Percentiles rank a stretch among this genome's conserved stretches.
Conservation (phyloP, 2,113 vertebrate species). For the Casuarius casuarius region DNA sequence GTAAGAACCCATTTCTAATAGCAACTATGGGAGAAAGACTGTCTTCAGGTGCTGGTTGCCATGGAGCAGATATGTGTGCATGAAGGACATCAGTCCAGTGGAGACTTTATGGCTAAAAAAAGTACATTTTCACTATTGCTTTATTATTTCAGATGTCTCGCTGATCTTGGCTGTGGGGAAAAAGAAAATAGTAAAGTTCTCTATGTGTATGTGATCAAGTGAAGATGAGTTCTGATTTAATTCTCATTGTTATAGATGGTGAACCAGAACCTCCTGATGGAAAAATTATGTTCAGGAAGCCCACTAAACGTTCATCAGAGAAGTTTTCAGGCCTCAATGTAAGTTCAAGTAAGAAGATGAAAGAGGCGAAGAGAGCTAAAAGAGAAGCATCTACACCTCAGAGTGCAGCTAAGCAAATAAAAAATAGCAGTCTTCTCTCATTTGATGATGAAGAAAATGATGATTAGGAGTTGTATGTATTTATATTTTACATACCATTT, state of each 20-base stretch:
- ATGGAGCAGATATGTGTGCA: background rate
- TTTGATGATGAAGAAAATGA: slow-evolving; percentile 92
- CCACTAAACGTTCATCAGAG: slow-evolving; percentile 88
- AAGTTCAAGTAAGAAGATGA: slow-evolving; percentile 92
- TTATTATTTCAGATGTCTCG: background rate
- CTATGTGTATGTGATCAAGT: background rate
- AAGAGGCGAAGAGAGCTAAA: slow-evolving; percentile 63
- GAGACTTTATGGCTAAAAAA: background rate
- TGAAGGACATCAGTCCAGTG: background rate
- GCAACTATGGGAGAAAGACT: background rate
- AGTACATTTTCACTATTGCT: background rate
- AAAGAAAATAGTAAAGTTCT: background rate
- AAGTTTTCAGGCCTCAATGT: slow-evolving; percentile 87
- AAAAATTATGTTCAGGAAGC: slow-evolving; percentile 95
- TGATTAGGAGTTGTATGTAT: slow-evolving; percentile 71
- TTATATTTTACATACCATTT: background rate
- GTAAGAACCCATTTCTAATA: background rate
- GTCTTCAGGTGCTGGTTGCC: background rate
- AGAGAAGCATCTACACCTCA: slow-evolving; percentile 66
- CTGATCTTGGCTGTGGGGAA: background rate
- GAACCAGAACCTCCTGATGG: slow-evolving; percentile 82
- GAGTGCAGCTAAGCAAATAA: slow-evolving; percentile 85
- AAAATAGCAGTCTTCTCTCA: slow-evolving; percentile 94
- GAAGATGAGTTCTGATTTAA: slow-evolving; percentile 4
- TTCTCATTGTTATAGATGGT: slow-evolving; percentile 76